These are phyloP conservation scores for Aphodius granarius DNA, from an alignment of 2,888 invertebrate genomes.

Conservation along the genomic window DNA sequence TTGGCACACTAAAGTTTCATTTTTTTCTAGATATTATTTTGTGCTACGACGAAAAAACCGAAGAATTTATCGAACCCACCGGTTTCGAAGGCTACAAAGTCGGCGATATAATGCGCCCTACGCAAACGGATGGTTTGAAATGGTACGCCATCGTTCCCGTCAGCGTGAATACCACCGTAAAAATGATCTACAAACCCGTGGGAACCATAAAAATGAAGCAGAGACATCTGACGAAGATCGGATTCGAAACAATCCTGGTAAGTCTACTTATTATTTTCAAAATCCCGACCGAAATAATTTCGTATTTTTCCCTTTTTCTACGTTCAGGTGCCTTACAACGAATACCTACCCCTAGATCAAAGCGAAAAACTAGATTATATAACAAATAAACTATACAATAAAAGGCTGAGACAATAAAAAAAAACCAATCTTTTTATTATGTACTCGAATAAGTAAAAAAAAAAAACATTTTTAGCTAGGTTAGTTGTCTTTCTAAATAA, in stretches of 20 bases:
- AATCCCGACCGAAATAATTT: neutral
- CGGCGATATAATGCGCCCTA: conserved; percentile 53
- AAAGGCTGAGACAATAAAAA: neutral
- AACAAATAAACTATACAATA: conserved; percentile 25
- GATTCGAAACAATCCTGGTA: conserved; percentile 63
- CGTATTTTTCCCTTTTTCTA: conserved; percentile 16
- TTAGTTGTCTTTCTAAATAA: neutral
- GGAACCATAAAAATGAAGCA: conserved; percentile 66
- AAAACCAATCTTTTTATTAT: neutral
- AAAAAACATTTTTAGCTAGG: neutral
- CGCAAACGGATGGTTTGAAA: conserved; percentile 39
- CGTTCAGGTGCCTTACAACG: conserved; percentile 42
- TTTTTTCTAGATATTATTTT: conserved; percentile 45
- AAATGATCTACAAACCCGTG: conserved; percentile 55
- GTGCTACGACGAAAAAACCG: conserved; percentile 54
- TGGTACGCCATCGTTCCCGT: conserved; percentile 64
- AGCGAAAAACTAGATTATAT: conserved; percentile 36
- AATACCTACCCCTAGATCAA: conserved; percentile 32
- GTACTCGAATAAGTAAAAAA: too few relatives aligned
- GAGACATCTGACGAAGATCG: conserved; percentile 64
- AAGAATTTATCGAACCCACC: conserved; percentile 55
- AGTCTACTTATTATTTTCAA: conserved; percentile 32
- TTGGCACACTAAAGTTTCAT: conserved; percentile 26
- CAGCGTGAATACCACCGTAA: conserved; percentile 64
- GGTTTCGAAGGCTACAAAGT: conserved; percentile 57